These are phyloP conservation scores for Myanophis thanlyinensis DNA, from an alignment of 2,113 vertebrate species.

Conservation along the genomic window DNA sequence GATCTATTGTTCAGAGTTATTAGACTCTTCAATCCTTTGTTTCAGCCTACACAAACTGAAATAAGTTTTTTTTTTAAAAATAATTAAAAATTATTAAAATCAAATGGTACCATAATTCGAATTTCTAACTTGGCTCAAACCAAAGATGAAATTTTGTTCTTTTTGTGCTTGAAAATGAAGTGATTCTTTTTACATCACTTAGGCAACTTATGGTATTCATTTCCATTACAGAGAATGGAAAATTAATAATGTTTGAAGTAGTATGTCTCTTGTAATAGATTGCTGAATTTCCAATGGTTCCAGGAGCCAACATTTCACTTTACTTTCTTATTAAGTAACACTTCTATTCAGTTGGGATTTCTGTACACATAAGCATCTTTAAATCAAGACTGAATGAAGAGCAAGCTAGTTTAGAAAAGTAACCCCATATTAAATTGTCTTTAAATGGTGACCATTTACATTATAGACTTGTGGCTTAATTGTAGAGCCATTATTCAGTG, in stretches of 20 bases:
- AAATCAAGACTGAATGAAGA: constrained; percentile 40
- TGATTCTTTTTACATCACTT: not conserved
- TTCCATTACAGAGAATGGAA: not conserved
- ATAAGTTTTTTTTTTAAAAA: not conserved
- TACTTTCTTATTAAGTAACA: constrained; percentile 27
- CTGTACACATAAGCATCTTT: constrained; percentile 2
- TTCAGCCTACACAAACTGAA: not conserved
- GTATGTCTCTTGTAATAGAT: not conserved
- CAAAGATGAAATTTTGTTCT: not conserved
- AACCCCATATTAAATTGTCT: constrained; percentile 46
- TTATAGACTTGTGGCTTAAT: constrained; percentile 49
- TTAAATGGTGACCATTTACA: constrained; percentile 43
- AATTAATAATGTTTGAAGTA: not conserved
- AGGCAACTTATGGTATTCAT: not conserved
- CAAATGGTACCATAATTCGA: not conserved
- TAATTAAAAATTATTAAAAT: not conserved
- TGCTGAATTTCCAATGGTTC: not conserved
- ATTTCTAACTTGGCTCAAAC: too few species aligned
- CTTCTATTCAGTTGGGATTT: constrained; percentile 19
- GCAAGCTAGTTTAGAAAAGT: constrained; percentile 41
- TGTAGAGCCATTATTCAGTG: constrained; percentile 21
- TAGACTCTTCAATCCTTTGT: too few species aligned
- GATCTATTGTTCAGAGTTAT: not conserved
- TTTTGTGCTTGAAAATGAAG: not conserved
- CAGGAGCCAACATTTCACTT: not conserved